phyloP scores from a whole-genome alignment of 2,113 vertebrate genomes.

The Camelus bactrianus region DNA sequence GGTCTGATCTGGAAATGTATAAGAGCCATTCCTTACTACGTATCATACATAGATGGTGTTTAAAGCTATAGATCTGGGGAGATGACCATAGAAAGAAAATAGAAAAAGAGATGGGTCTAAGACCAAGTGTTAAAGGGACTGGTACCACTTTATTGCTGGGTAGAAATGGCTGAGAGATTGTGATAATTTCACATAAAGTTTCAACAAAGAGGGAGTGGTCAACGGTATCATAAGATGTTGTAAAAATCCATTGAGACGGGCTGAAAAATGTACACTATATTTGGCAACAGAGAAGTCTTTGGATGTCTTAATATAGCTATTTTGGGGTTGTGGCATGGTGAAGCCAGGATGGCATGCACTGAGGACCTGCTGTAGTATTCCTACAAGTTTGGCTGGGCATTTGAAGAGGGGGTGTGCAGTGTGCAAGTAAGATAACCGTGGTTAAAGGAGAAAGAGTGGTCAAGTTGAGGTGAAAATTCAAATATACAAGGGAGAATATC shows the following conservation, averaged over 20 bases:
- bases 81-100: not conserved
- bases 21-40: not conserved
- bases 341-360: not conserved
- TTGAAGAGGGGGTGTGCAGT: not conserved
- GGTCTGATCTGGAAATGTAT: not conserved
- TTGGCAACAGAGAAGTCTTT: slow-evolving; percentile 2
- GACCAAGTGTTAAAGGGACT: not conserved
- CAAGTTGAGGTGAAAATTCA: slow-evolving; percentile 18
- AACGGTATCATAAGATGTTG: not conserved
- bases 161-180: not conserved
- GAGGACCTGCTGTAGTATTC: not conserved
- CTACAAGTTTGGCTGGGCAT: not conserved
- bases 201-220: not conserved
- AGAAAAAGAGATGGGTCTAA: not conserved
- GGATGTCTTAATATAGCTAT: not conserved
- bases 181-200: not conserved
- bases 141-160: not conserved
- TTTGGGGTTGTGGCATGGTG: not conserved
- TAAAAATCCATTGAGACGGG: not conserved
- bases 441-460: not conserved
- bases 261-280: slow-evolving; percentile 6
- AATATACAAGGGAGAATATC: not conserved
- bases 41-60: not conserved
- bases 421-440: not conserved
- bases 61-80: not conserved